Evolutionary conservation across 2,888 invertebrate species (phyloP).

Genomic region (Elysia crispata): DNA sequence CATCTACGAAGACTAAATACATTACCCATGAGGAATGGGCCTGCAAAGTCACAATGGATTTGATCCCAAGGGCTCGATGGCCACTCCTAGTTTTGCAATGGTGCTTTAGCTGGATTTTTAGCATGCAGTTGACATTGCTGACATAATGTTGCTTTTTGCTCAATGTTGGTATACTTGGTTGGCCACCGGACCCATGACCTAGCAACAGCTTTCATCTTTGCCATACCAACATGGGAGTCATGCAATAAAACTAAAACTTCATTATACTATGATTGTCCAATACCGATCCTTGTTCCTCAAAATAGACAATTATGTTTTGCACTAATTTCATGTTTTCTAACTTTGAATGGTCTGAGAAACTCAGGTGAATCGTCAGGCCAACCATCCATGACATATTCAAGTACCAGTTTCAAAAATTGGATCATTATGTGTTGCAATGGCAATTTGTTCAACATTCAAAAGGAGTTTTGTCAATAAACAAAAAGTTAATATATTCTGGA

Average conservation of each 20-base stretch:
- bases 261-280: conserved; percentile 29
- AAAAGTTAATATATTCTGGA: background rate
- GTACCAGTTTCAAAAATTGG: conserved; percentile 22
- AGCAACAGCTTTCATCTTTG: conserved; percentile 43
- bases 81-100: conserved; percentile 61
- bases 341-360: background rate
- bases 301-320: conserved; percentile 44
- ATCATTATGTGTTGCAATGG: conserved; percentile 22
- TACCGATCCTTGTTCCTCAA: conserved; percentile 42
- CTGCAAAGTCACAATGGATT: conserved; percentile 65
- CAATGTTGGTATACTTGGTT: conserved; percentile 16
- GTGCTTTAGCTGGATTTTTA: conserved; percentile 54
- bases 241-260: conserved; percentile 43
- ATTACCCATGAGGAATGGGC: conserved; percentile 53
- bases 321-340: conserved; percentile 9
- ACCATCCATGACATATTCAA: conserved; percentile 32
- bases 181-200: conserved; percentile 32
- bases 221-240: conserved; percentile 46
- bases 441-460: conserved; percentile 7
- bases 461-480: background rate
- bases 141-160: conserved; percentile 2
- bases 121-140: conserved; percentile 51
- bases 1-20: conserved; percentile 47
- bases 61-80: conserved; percentile 60
- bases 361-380: conserved; percentile 24